phyloP scores from a whole-genome alignment of 2,888 invertebrate genomes.

The Watsonalla binaria region DNA sequence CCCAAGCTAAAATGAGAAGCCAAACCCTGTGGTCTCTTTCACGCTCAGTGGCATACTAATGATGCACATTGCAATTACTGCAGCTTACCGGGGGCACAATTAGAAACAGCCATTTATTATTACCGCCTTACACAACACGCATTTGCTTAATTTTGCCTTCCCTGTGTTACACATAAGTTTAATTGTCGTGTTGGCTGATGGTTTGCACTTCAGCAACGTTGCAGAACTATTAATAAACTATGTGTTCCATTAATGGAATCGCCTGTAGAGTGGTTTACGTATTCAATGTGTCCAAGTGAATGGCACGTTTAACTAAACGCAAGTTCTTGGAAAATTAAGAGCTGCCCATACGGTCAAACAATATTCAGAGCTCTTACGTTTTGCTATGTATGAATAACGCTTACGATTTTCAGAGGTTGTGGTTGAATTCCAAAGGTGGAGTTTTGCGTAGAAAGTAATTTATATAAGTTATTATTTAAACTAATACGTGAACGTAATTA shows the following conservation, averaged over 20 bases:
- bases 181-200: neutral
- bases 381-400: too few species aligned
- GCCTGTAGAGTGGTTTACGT: neutral
- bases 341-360: too few species aligned
- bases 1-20: slow-evolving; percentile 14
- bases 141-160: slow-evolving; percentile 35
- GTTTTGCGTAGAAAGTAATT: too few species aligned
- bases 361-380: too few species aligned
- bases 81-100: slow-evolving; percentile 37
- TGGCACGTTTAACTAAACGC: neutral
- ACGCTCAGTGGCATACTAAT: slow-evolving; percentile 32
- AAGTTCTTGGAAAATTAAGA: too few species aligned
- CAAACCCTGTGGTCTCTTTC: slow-evolving; percentile 12
- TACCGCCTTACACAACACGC: slow-evolving; percentile 27
- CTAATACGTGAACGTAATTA: too few species aligned
- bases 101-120: slow-evolving; percentile 47
- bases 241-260: neutral
- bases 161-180: neutral
- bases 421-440: too few species aligned
- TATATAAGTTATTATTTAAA: too few species aligned
- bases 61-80: slow-evolving; percentile 52
- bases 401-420: too few species aligned
- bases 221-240: neutral
- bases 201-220: neutral
- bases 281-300: neutral